These are phyloP conservation scores for Oopsacas minuta DNA, from an alignment of 37 sponge, comb jelly and placozoan genomes.

Conservation along the genomic window DNA sequence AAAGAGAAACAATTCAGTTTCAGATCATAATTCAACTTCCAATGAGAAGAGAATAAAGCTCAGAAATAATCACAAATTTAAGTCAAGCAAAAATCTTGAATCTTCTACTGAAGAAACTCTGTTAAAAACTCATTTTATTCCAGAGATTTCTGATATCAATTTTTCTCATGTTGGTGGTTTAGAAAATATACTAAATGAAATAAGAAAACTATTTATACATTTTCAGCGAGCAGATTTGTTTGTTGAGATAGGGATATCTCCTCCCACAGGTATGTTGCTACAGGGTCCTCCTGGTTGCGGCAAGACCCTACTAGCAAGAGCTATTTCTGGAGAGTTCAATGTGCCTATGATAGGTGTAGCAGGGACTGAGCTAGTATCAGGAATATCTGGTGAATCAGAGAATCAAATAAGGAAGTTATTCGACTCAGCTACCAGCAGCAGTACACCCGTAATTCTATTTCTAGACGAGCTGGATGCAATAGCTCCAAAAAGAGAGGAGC, in stretches of 20 bases:
- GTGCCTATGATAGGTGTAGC: slow-evolving; percentile 74
- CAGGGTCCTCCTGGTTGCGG: slow-evolving; percentile 99
- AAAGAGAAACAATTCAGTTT: neutral
- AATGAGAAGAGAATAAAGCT: slow-evolving; percentile 6
- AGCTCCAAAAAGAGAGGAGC: slow-evolving; percentile 77
- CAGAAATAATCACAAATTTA: neutral
- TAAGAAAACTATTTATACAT: slow-evolving; percentile 63
- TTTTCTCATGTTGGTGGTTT: slow-evolving; percentile 55
- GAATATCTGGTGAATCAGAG: slow-evolving; percentile 93
- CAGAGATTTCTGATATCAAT: slow-evolving; percentile 23
- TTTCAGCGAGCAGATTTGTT: slow-evolving; percentile 74
- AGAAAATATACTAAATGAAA: slow-evolving; percentile 38
- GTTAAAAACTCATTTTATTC: slow-evolving; percentile 21
- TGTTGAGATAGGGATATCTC: slow-evolving; percentile 48
- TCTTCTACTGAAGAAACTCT: neutral
- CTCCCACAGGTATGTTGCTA: slow-evolving; percentile 78
- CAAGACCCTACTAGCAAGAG: slow-evolving; percentile 87
- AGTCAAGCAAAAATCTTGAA: slow-evolving; percentile 19
- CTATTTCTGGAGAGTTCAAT: slow-evolving; percentile 85
- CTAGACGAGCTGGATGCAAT: slow-evolving; percentile 96
- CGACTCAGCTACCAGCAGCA: slow-evolving; percentile 40
- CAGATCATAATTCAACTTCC: neutral
- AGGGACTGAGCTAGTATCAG: slow-evolving; percentile 88
- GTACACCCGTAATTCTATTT: slow-evolving; percentile 74
- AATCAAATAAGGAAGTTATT: slow-evolving; percentile 74